Conservation (phyloP, 2,888 invertebrate genomes). For the Tipula confusa region DNA sequence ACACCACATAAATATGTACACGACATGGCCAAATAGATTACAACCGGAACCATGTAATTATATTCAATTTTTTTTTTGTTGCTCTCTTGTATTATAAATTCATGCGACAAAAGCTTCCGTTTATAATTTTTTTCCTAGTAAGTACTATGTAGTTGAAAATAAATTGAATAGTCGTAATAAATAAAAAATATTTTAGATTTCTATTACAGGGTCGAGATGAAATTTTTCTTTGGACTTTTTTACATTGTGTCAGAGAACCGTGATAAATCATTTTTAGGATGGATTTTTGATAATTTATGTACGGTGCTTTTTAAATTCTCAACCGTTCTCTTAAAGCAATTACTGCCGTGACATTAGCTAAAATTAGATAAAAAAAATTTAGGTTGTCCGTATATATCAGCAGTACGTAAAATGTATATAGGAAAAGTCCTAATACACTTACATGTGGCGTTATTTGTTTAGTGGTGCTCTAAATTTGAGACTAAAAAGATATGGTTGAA, state of each 20-base stretch:
- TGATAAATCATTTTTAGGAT: not conserved
- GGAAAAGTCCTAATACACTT: too few relatives aligned
- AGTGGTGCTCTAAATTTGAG: too few relatives aligned
- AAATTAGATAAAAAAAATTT: too few relatives aligned
- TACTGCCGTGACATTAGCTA: too few relatives aligned
- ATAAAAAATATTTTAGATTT: not conserved
- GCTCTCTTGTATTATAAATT: not conserved
- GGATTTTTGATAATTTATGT: too few relatives aligned
- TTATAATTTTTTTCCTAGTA: conserved; percentile 21
- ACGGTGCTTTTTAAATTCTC: too few relatives aligned
- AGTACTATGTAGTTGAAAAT: not conserved
- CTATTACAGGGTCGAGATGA: not conserved
- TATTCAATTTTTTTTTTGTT: conserved; percentile 13
- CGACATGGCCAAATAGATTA: not conserved
- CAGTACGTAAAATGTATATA: too few relatives aligned
- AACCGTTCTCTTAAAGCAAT: too few relatives aligned
- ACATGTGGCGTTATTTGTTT: too few relatives aligned
- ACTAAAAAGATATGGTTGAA: too few relatives aligned
- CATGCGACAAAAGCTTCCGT: conserved; percentile 31
- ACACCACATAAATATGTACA: not conserved
- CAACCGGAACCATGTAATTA: conserved; percentile 31
- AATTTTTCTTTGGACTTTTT: not conserved
- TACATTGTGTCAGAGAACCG: not conserved
- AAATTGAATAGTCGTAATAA: not conserved
- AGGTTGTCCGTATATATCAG: too few relatives aligned